Evolutionary conservation across 2,113 vertebrate species (phyloP), one percentile per base, ranked within the genome.

Genomic region (Bucco capensis): DNA sequence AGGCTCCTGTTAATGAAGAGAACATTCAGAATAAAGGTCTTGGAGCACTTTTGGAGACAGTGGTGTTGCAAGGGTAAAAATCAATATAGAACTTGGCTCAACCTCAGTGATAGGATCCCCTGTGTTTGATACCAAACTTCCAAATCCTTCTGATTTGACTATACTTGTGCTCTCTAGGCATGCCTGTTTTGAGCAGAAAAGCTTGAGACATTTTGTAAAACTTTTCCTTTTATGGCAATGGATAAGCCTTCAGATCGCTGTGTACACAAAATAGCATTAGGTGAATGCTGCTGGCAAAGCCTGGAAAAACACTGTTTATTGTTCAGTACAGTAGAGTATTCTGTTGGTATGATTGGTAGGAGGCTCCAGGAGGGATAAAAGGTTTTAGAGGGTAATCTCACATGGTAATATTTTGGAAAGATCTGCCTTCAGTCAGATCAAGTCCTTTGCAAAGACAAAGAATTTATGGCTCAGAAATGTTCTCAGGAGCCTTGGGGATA

Each of bases 401-500:
- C 14, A 27, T 42, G 62, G 58, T 69, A 64, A 53, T 66, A 9
- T 60, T 85, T 85, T 69, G 71, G 79, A 87, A 80, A 82, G 87
- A 72, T 38, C 73, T 89, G 31, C 31, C 33, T 15, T 75, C 79
- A 19, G 17, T 72, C 73, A 87, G 81, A 78, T 61, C 69, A 88
- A 81, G 50, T 44, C 44, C 46, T 83, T 84, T 72, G 46, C 53
- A 61, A 83, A 89, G 56, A 70, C 44, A 62, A 78, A 79, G 58
- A 56, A 73, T 86, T 46, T 88, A 57, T 74, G 69, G 33, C 62
- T 81, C 53, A 70, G 44, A 88, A 90, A 90, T 78, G 19, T 84
- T 95, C 95, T 64, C 38, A 61, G 53, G 66, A 94, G 66, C 87
- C 71, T 85, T 76, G 78, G 54, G 84, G 77, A 76, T 84, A 86